Percentiles rank a stretch among this genome's conserved stretches.
These are phyloP conservation scores for Plotosus lineatus DNA, from an alignment of 2,113 vertebrate species.

Conservation along the genomic window DNA sequence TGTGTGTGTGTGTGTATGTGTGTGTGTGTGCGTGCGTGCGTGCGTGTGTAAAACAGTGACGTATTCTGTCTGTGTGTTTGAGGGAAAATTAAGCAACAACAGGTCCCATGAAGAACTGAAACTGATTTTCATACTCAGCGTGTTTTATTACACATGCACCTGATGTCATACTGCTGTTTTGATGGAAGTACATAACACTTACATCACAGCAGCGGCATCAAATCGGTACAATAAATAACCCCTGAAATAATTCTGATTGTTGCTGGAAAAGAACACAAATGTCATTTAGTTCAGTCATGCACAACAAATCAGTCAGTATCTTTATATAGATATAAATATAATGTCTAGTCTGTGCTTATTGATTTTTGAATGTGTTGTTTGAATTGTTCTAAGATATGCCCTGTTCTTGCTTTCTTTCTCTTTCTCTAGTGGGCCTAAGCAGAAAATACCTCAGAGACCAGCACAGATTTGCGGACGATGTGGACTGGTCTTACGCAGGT, in stretches of 20 bases:
- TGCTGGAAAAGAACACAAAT: neutral
- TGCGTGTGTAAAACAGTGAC: neutral
- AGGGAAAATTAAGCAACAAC: neutral
- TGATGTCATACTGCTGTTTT: neutral
- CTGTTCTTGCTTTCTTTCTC: neutral
- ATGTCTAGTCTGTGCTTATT: neutral
- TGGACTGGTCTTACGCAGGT: slow-evolving; percentile 76
- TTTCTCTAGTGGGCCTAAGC: slow-evolving; percentile 41
- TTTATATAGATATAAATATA: neutral
- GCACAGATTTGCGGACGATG: slow-evolving; percentile 64
- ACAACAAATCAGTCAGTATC: neutral
- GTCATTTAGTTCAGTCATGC: neutral
- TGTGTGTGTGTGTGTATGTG: neutral
- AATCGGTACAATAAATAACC: neutral
- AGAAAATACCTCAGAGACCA: slow-evolving; percentile 60
- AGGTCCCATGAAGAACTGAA: neutral
- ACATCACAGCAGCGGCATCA: too few species aligned
- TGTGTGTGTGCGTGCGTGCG: neutral
- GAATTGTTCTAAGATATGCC: neutral
- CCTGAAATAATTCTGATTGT: neutral
- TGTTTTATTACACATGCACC: neutral
- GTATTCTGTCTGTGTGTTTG: neutral
- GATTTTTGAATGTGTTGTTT: neutral
- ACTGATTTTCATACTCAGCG: neutral
- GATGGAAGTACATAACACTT: too few species aligned